These are phyloP conservation scores for Colinus virginianus DNA, from an alignment of 2,113 vertebrate species.

Conservation along the genomic window DNA sequence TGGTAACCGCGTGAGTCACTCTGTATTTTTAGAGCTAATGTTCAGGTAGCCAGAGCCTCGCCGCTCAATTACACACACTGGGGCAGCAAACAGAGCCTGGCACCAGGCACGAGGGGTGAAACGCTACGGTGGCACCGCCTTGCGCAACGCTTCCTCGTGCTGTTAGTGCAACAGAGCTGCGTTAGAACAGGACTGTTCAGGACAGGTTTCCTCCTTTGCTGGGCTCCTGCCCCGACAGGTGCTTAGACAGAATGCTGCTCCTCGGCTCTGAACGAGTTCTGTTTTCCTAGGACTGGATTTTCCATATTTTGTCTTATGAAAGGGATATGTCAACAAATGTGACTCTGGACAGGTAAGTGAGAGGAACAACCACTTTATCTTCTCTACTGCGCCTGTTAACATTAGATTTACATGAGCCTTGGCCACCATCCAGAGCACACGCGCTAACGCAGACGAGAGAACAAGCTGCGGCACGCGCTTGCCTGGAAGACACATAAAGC, in stretches of 20 bases:
- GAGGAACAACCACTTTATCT: not conserved
- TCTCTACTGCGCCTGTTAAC: not conserved
- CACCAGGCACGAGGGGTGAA: not conserved
- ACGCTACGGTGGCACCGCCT: not conserved
- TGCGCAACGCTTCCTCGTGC: not conserved
- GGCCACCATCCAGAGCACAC: not conserved
- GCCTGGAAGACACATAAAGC: not conserved
- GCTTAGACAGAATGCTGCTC: not conserved
- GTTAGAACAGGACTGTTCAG: not conserved
- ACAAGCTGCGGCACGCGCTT: rapidly evolving
- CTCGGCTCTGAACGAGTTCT: not conserved
- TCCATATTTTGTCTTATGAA: constrained; percentile 84
- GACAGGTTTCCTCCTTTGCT: not conserved
- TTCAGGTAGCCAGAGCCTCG: not conserved
- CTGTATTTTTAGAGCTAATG: not conserved
- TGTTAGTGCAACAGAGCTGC: not conserved
- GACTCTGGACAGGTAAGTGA: constrained; percentile 81
- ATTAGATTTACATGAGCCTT: not conserved
- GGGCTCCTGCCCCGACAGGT: not conserved
- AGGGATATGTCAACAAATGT: constrained; percentile 78
- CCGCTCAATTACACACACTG: not conserved
- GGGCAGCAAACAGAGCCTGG: not conserved
- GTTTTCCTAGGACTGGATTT: constrained; percentile 83
- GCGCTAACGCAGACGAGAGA: not conserved
- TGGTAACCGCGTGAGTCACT: not conserved